Base-by-base conservation (phyloP, 2,797 vertebrate species). In the Nyctalus aviator region DNA sequence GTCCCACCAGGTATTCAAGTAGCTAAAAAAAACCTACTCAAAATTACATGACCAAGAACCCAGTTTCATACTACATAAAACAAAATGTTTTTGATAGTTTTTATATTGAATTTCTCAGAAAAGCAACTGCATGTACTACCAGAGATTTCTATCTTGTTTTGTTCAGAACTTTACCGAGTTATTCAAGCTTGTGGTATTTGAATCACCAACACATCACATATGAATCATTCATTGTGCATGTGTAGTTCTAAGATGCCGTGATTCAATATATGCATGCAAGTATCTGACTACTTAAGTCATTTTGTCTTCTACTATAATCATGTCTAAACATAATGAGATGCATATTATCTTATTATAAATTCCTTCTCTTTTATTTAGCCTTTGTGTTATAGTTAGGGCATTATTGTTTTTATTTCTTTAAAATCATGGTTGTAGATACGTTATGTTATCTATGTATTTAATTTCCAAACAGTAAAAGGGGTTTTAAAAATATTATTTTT, bases 161-260 rank as follows among this genome's bases (percentile, higher is more conserved):
- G 27, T 72, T 92, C 13, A n/a, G 72, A 95, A 93, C 37, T 71
- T 90, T n/a, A 77, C 27, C 12, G 87, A 79, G 27, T 90, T 88
- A 85, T 25, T 84, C 82, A 89, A 77, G 68, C 9, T 55, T 92
- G 71, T 72, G 41, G 44, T 64, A 78, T 55, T 92, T 92, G 48
- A 90, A 55, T 95, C 82, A 96, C 69, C 64, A 90, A 72, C 25
- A 92, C 21, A 86, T 76, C 30, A 90, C 21, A 27, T 0, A 11
- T 90, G 85, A 88, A 73, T 88, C 85, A 92, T 10, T 93, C 88
- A 84, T 7, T 73, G 82, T 88, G 66, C 69, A 66, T 85, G 48
- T 90, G n/a, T 66, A 77, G 62, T 23, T 50, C 37, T 55, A 92
- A 89, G 90, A 94, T 73, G 69, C 41, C 41, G 53, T 91, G 93